A percentile compares a stretch with the other conserved stretches of the same genome.
phyloP scores from a whole-genome alignment of 2,888 invertebrate species.

The Serrognathus titanus region DNA sequence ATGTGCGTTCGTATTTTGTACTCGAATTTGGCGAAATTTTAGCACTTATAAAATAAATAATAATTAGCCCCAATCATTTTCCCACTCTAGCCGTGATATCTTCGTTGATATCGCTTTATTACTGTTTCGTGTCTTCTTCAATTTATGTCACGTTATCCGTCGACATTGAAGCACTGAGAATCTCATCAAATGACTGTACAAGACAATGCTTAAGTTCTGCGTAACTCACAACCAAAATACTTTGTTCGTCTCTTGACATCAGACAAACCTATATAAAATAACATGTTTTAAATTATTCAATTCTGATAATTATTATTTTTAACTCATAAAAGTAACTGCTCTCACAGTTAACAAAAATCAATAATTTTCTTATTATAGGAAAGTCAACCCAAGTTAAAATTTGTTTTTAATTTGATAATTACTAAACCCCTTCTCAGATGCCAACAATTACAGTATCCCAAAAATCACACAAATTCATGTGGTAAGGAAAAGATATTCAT shows the following conservation, averaged over 20 bases:
- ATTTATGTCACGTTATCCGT: constrained; percentile 33
- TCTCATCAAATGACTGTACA: constrained; percentile 86
- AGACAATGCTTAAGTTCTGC: constrained; percentile 93
- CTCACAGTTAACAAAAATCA: too few relatives aligned
- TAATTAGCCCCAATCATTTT: constrained; percentile 31
- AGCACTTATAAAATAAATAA: constrained; percentile 20
- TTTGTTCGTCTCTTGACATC: constrained; percentile 95
- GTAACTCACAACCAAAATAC: constrained; percentile 92
- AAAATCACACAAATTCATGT: too few relatives aligned
- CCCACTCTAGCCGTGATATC: constrained; percentile 16
- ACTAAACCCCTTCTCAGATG: background rate
- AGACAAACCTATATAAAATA: constrained; percentile 72
- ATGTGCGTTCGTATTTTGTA: constrained; percentile 20
- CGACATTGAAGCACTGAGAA: constrained; percentile 58
- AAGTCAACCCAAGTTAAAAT: too few relatives aligned
- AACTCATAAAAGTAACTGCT: too few relatives aligned
- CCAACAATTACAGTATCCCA: background rate
- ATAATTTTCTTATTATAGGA: too few relatives aligned
- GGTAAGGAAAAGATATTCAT: too few relatives aligned
- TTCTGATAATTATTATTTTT: background rate
- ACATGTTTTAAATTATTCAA: constrained; percentile 11
- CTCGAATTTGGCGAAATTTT: constrained; percentile 28
- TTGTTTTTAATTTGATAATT: too few relatives aligned
- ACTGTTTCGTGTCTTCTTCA: constrained; percentile 3
- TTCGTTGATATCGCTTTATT: constrained; percentile 13